Evolutionary conservation across 2,888 invertebrate species (phyloP).

Genomic region (Cerceris rybyensis): DNA sequence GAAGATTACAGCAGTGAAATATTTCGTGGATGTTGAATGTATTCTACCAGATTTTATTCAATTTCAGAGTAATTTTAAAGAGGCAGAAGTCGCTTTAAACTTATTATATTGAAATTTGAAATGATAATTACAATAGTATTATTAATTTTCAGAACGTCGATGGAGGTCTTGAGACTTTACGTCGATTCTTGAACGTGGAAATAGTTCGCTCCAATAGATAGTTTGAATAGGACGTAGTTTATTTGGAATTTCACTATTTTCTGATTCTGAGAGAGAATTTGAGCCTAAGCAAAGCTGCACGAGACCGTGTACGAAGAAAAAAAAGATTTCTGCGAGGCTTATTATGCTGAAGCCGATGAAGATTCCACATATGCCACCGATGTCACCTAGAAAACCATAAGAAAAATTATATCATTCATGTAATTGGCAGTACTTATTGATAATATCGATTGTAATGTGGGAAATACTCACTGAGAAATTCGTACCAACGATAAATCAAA

Average conservation of each 20-base stretch:
- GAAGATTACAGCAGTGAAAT: too few relatives aligned
- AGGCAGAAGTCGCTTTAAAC: too few relatives aligned
- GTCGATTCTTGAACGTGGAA: conserved; percentile 20
- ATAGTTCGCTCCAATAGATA: conserved; percentile 52
- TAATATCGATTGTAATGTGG: too few relatives aligned
- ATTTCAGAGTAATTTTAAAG: too few relatives aligned
- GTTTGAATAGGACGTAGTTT: not conserved
- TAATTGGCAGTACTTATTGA: too few relatives aligned
- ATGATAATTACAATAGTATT: not conserved
- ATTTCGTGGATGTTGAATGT: too few relatives aligned
- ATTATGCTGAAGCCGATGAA: conserved; percentile 86
- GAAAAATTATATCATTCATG: not conserved
- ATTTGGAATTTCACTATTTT: not conserved
- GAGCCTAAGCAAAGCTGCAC: conserved; percentile 22
- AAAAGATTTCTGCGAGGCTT: conserved; percentile 85
- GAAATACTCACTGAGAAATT: conserved; percentile 77
- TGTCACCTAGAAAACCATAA: conserved; percentile 83
- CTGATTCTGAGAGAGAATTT: too few relatives aligned
- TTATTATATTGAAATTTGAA: too few relatives aligned
- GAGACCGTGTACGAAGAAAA: conserved; percentile 83
- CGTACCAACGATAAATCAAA: conserved; percentile 77
- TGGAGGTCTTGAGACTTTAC: not conserved
- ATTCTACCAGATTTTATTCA: too few relatives aligned
- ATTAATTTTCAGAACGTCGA: not conserved
- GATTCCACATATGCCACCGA: conserved; percentile 86